Percentiles rank a stretch among this genome's conserved stretches.
Conservation (phyloP, 2,113 vertebrate genomes). For the Pholis gunnellus region DNA sequence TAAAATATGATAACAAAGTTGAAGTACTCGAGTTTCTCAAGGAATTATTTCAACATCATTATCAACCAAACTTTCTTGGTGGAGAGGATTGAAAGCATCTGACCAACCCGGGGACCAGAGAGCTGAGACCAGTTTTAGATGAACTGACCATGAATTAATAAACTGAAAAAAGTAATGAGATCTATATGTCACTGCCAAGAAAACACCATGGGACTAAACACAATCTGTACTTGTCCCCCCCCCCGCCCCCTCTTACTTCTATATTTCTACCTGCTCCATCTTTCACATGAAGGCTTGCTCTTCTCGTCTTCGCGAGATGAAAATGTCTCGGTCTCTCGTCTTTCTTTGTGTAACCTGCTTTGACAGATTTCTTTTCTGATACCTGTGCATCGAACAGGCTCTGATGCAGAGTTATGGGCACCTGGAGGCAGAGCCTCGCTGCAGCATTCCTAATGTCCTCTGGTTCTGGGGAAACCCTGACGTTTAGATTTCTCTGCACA, state of each 20-base stretch:
- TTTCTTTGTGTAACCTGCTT: not conserved
- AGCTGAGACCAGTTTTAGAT: not conserved
- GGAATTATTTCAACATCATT: not conserved
- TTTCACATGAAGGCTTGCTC: not conserved
- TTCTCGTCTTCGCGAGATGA: not conserved
- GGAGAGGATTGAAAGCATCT: slow-evolving; percentile 9
- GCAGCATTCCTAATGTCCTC: not conserved
- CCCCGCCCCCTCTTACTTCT: not conserved
- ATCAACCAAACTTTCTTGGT: not conserved
- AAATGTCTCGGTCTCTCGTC: not conserved
- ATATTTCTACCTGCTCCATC: not conserved
- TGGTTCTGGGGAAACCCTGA: slow-evolving; percentile 22
- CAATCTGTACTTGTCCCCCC: slow-evolving; percentile 7
- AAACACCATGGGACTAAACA: slow-evolving; percentile 12
- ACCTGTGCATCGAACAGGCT: not conserved
- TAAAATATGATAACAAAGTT: not conserved
- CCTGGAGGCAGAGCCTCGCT: not conserved
- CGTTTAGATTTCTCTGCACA: slow-evolving; percentile 29
- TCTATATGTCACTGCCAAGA: slow-evolving; percentile 38
- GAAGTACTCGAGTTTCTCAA: not conserved
- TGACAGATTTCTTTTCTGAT: not conserved
- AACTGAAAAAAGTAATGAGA: slow-evolving; percentile 16
- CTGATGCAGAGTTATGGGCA: slow-evolving; percentile 7
- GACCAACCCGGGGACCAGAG: slow-evolving; percentile 1
- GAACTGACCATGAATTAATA: slow-evolving; percentile 41